These are phyloP conservation scores for Platysternon megacephalum DNA, from an alignment of 2,113 vertebrate species.

Conservation along the genomic window DNA sequence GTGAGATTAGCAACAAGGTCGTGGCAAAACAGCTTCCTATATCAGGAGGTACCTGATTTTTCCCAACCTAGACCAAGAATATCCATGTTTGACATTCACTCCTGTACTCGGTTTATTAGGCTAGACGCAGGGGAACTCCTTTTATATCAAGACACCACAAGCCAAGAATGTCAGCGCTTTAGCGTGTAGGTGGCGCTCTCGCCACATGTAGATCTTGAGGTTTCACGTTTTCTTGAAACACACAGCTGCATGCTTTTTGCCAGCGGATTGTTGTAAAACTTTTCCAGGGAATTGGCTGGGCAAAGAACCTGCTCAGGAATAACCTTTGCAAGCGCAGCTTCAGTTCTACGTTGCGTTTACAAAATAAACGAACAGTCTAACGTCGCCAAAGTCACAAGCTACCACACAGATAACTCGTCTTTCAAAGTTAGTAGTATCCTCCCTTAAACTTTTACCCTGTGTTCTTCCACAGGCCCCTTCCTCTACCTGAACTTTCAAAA, in stretches of 20 bases:
- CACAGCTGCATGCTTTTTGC: not conserved
- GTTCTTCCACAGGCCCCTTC: too few relatives aligned
- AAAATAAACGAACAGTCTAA: not conserved
- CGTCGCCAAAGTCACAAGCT: not conserved
- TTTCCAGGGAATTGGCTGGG: not conserved
- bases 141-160: not conserved
- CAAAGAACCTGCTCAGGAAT: not conserved
- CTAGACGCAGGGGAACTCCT: not conserved
- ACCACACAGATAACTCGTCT: not conserved
- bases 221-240: not conserved
- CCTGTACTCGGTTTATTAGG: not conserved
- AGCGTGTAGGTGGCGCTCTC: constrained; percentile 66
- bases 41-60: not conserved
- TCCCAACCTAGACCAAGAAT: not conserved
- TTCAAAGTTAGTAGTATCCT: not conserved
- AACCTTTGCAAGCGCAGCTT: not conserved
- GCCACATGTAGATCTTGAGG: not conserved
- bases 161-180: not conserved
- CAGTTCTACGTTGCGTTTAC: not conserved
- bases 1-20: not conserved
- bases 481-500: not conserved
- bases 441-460: not conserved
- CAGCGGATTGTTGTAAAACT: not conserved
- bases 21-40: not conserved
- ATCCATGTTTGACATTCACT: not conserved